Base-by-base conservation (phyloP, 1,140 invertebrate genomes). In the Ceratina australensis region DNA sequence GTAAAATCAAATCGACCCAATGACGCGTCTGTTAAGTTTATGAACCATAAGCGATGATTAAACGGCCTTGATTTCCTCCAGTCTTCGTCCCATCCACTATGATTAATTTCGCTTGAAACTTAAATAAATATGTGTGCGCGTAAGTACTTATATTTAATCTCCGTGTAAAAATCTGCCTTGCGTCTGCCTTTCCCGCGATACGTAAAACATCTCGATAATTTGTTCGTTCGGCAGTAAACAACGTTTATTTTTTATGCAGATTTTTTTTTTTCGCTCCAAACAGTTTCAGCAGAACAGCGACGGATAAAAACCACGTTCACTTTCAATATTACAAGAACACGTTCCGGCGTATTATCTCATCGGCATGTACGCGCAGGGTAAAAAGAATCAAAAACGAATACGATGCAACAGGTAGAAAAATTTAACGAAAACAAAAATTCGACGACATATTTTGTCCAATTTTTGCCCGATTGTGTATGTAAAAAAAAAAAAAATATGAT, bases 371-470 rank as follows among this genome's bases (percentile, higher is more conserved):
- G 10, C 52, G 4, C 20, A 75, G 20, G 56, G 33, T 28, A 47
- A 22, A n/a, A 60, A 15, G 20, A 15, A 26, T 65, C 57, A 64
- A 72, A 63, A 78, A 69, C 24, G n/a, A 24, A 28, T 4, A 59
- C 33, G 60, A 71, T 13, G 77, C 77, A 83, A 83, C 81, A 83
- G 77, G 82, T 83, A 76, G 64, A 57, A 72, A 74, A 80, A 80
- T 59, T 74, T 52, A 75, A 63, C n/a, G 60, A 47, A 73, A 26
- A 26, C 28, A 75, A 66, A 82, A 72, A 60, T 47, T 3, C 0
- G 16, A 24, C 20, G 57, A 10, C 15, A 42, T 54, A 52, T 75
- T 75, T 77, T 33, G 24, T 18, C n/a, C 24, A 79, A 80, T 49
- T 75, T 74, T 33, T 33, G 42, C 28, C 18, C 56, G 47, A 47